Percentiles rank a stretch among this genome's conserved stretches.
Evolutionary conservation across 2,113 vertebrate genomes (phyloP).

Genomic region (Prionailurus viverrinus): DNA sequence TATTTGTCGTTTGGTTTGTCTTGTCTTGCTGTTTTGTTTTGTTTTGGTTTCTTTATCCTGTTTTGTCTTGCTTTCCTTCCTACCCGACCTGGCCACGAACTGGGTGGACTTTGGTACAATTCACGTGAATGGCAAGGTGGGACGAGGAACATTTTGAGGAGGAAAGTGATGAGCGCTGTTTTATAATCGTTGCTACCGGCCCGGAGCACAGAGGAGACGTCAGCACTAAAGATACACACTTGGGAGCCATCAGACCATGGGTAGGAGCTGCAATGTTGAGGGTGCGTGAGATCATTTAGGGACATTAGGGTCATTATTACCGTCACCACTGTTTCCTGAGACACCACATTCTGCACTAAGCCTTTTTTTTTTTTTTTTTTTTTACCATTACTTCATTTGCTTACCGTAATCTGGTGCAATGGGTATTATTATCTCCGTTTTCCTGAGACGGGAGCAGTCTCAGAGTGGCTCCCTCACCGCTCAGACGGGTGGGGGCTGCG

Average conservation of each 20-base stretch:
- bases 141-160: not conserved
- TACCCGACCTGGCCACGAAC: not conserved
- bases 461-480: too few relatives aligned
- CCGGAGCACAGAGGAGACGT: not conserved
- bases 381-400: not conserved
- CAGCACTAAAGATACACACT: not conserved
- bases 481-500: not conserved
- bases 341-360: not conserved
- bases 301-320: not conserved
- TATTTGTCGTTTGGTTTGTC: too few relatives aligned
- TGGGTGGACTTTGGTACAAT: accelerated
- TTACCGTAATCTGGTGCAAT: not conserved
- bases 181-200: not conserved
- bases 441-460: not conserved
- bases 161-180: not conserved
- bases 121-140: too few relatives aligned
- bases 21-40: too few relatives aligned
- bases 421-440: not conserved
- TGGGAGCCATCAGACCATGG: not conserved
- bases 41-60: too few relatives aligned
- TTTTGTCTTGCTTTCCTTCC: not conserved
- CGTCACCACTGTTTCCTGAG: not conserved
- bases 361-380: too few relatives aligned
- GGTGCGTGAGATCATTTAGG: not conserved
- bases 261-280: not conserved